Evolutionary conservation across 2,797 vertebrate species (phyloP), one percentile per base, ranked within the genome.

Genomic region (Denticeps clupeoides): DNA sequence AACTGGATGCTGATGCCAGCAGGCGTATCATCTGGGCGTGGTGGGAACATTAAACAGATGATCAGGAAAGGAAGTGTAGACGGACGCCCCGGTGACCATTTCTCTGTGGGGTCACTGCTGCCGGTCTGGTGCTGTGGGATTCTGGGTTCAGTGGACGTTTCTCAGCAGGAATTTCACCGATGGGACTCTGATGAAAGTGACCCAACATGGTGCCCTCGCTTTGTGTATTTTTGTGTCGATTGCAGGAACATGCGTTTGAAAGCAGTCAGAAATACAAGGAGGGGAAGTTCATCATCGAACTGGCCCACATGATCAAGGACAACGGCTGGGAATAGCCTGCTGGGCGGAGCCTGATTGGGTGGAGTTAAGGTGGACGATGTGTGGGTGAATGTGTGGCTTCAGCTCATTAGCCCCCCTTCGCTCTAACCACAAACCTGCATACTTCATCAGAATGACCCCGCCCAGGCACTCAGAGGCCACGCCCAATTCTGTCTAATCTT

Each of bases 201-300:
- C n/a, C n/a, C n/a, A n/a, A n/a, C n/a, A n/a, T n/a, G n/a, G n/a
- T n/a, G n/a, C n/a, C n/a, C n/a, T n/a, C n/a, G n/a, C n/a, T n/a
- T n/a, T n/a, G n/a, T n/a, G n/a, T n/a, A n/a, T n/a, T n/a, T n/a
- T n/a, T n/a, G n/a, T n/a, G n/a, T n/a, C n/a, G n/a, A n/a, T n/a
- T 45, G 54, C 68, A 98, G 94, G 94, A 97, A 74, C 93, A 98
- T 19, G 94, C 94, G 59, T 98, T 98, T 68, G 94, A 98, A 84
- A 98, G 91, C 90, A 98, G 94, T 82, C 94, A 98, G 84, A 98
- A 98, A 78, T 98, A 98, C 78, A 98, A 97, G 85, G 94, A 98
- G 85, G 93, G 94, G 72, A 98, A 98, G 81, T 97, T 94, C 87
- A 98, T 98, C 86, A 98, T 97, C 69, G 94, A 98, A 81, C 83